Percentiles rank a stretch among this genome's conserved stretches.
Evolutionary conservation across 2,113 vertebrate species (phyloP).

Genomic region (Nanorana parkeri): DNA sequence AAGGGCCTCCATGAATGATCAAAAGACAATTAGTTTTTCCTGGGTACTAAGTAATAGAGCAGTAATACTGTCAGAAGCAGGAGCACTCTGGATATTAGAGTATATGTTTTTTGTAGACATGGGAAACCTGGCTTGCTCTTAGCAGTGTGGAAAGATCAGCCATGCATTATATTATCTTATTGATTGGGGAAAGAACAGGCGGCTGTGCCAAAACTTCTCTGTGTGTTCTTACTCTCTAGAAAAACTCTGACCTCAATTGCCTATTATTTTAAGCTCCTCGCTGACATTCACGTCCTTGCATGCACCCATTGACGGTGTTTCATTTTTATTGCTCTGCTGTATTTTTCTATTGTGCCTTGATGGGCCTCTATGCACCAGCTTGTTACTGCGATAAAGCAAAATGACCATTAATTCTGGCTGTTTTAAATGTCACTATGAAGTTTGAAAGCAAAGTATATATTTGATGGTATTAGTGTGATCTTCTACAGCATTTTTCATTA

Average conservation of each 20-base stretch:
- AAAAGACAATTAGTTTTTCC: slow-evolving; percentile 20
- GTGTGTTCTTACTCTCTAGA: background rate
- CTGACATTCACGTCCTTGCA: background rate
- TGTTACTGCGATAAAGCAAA: background rate
- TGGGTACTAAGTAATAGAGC: slow-evolving; percentile 27
- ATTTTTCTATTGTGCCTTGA: background rate
- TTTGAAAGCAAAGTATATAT: no score
- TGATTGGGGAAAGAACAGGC: slow-evolving; percentile 40
- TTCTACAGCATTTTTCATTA: no score
- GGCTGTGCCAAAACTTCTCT: slow-evolving; percentile 23
- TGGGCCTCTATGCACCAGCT: background rate
- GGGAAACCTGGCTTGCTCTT: slow-evolving; percentile 13
- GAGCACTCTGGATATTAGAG: background rate
- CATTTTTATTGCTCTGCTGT: background rate
- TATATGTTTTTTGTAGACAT: background rate
- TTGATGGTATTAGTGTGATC: no score
- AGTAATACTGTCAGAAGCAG: background rate
- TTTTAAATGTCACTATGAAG: no score
- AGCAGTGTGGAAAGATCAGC: slow-evolving; percentile 31
- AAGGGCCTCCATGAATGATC: background rate
- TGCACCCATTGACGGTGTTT: background rate
- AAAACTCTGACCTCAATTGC: slow-evolving; percentile 19
- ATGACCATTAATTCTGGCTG: no score
- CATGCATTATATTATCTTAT: slow-evolving; percentile 52
- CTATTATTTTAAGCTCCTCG: background rate